A percentile compares a stretch with the other conserved stretches of the same genome.
phyloP scores from a whole-genome alignment of 2,888 invertebrate species.

The Lamproptera curius region DNA sequence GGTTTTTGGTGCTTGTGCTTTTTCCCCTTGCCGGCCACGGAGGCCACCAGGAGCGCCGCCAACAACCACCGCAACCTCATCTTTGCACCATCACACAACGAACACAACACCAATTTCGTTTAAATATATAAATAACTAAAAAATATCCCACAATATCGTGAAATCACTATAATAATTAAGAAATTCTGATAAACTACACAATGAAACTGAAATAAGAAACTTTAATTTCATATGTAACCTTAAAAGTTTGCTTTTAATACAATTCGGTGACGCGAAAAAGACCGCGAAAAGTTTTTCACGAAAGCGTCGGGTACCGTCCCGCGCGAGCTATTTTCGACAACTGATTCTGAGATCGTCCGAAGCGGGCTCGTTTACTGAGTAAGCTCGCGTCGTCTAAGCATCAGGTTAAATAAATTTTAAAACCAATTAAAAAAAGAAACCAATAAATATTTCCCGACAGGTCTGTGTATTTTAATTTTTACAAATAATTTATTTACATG shows the following conservation, averaged over 20 bases:
- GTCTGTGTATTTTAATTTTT: no score
- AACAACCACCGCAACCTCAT: conserved; percentile 52
- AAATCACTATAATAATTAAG: no score
- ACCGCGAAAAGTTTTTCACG: conserved; percentile 7
- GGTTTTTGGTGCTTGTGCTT: conserved; percentile 64
- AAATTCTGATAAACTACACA: no score
- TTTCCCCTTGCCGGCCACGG: conserved; percentile 55
- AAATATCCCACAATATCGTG: no score
- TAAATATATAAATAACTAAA: neutral
- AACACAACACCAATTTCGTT: conserved; percentile 25
- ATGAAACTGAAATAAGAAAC: no score
- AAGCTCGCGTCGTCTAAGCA: neutral
- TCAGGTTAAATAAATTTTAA: neutral
- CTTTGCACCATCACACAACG: conserved; percentile 29
- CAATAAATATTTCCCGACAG: no score
- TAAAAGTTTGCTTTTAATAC: neutral
- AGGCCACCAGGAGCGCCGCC: conserved; percentile 48
- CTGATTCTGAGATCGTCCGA: conserved; percentile 1
- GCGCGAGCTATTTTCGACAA: neutral
- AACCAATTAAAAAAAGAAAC: no score
- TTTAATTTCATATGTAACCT: neutral
- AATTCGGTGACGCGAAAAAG: conserved; percentile 8
- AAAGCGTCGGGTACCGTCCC: conserved; percentile 1
- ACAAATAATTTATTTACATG: no score
- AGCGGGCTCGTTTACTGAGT: neutral